Percentiles rank a stretch among this genome's conserved stretches.
These are phyloP conservation scores for Herpailurus yagouaroundi DNA, from an alignment of 2,113 vertebrate species.

Conservation along the genomic window DNA sequence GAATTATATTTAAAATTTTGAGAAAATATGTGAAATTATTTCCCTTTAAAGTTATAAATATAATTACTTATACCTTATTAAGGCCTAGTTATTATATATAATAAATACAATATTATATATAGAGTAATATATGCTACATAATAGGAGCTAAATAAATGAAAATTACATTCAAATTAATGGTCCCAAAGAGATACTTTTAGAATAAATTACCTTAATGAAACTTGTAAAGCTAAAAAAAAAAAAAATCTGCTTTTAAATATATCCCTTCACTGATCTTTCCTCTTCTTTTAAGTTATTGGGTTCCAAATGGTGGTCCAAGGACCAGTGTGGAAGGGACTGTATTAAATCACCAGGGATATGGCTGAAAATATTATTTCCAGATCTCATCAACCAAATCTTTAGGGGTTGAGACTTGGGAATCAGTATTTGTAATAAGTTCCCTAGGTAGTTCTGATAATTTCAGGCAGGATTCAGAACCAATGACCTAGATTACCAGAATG, in stretches of 20 bases:
- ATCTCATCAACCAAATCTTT: slow-evolving; percentile 25
- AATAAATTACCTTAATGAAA: not conserved
- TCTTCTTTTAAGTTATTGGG: not conserved
- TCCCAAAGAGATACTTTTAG: not conserved
- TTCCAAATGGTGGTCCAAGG: slow-evolving; percentile 37
- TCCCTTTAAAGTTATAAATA: not conserved
- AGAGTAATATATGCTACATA: not conserved
- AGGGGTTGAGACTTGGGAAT: slow-evolving; percentile 18
- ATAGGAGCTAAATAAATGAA: not conserved
- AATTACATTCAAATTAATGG: not conserved
- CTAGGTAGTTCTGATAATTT: slow-evolving; percentile 33
- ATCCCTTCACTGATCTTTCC: not conserved
- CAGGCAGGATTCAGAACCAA: not conserved
- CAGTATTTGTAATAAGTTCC: slow-evolving; percentile 57
- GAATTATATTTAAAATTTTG: not conserved
- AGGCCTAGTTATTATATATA: not conserved
- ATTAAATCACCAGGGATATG: not conserved
- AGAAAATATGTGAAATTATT: not conserved
- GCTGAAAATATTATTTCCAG: slow-evolving; percentile 58
- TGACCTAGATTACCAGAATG: not conserved
- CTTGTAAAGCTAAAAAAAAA: not conserved
- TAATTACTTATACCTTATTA: not conserved
- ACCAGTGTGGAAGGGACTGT: not conserved
- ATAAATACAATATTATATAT: not conserved
- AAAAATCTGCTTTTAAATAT: not conserved